Evolutionary conservation across 2,797 vertebrate species (phyloP).

Genomic region (Kryptopterus vitreolus): DNA sequence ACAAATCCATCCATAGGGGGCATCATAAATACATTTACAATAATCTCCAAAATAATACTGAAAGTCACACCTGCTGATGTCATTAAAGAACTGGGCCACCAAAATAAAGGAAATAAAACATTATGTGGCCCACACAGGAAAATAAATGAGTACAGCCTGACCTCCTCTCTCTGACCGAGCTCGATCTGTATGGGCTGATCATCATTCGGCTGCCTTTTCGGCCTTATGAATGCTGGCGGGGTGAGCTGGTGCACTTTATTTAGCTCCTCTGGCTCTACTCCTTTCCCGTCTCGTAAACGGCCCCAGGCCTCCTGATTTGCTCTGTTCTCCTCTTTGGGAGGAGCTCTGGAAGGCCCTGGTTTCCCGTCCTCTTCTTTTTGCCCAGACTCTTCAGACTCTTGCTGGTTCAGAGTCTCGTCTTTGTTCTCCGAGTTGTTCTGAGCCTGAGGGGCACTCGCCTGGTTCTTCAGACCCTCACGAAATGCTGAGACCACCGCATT

Average conservation of each 20-base stretch:
- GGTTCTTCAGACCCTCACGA: conserved; percentile 87
- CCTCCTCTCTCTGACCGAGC: conserved; percentile 84
- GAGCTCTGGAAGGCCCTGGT: conserved; percentile 50
- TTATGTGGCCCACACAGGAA: too few species aligned
- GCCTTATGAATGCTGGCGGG: conserved; percentile 85
- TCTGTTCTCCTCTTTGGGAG: conserved; percentile 71
- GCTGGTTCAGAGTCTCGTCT: conserved; percentile 69
- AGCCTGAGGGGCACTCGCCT: conserved; percentile 65
- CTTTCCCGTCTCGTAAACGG: conserved; percentile 88
- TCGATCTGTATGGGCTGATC: conserved; percentile 83
- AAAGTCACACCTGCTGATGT: too few species aligned
- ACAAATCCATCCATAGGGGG: too few species aligned
- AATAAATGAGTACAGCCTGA: conserved; percentile 38
- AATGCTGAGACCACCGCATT: conserved; percentile 91
- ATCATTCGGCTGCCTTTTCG: conserved; percentile 84
- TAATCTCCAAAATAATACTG: too few species aligned
- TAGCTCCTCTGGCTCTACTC: conserved; percentile 92
- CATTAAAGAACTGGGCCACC: too few species aligned
- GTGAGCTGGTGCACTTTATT: conserved; percentile 84
- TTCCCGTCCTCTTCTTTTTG: conserved; percentile 74
- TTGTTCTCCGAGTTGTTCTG: conserved; percentile 56
- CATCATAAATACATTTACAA: too few species aligned
- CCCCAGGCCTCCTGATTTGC: conserved; percentile 87
- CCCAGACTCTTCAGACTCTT: conserved; percentile 68
- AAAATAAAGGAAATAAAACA: too few species aligned